phyloP scores from a whole-genome alignment of 2,888 invertebrate species.

The Ethmia dodecea region DNA sequence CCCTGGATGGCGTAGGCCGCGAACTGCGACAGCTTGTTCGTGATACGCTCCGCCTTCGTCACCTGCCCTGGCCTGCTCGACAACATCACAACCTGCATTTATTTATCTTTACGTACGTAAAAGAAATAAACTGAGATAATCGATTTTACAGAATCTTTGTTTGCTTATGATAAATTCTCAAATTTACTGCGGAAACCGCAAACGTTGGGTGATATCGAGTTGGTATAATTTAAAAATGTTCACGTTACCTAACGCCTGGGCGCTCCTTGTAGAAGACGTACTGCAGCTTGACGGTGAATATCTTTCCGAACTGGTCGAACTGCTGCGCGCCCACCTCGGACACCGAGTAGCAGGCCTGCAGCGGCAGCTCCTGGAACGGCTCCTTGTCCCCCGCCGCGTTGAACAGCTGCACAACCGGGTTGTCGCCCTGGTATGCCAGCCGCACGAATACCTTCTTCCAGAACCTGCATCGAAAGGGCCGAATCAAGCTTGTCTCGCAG shows the following conservation, averaged over 20 bases:
- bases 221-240: too few species aligned
- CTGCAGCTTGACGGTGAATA: constrained; percentile 98
- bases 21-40: constrained; percentile 94
- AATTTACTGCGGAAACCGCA: too few species aligned
- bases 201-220: too few species aligned
- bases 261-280: constrained; percentile 99
- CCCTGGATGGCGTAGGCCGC: constrained; percentile 96
- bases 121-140: too few species aligned
- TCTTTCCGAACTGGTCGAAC: constrained; percentile 99
- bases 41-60: constrained; percentile 94
- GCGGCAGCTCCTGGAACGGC: constrained; percentile 95
- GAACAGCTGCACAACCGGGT: constrained; percentile 90
- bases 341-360: constrained; percentile 96
- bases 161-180: too few species aligned
- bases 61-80: constrained; percentile 95
- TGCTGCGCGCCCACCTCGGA: constrained; percentile 97
- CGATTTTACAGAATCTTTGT: too few species aligned
- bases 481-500: too few species aligned
- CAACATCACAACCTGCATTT: too few species aligned
- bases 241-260: constrained; percentile 89
- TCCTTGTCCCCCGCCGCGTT: constrained; percentile 91
- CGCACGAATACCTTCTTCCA: constrained; percentile 98
- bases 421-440: constrained; percentile 86
- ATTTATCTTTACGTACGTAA: too few species aligned
- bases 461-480: constrained; percentile 84